Evolutionary conservation across 2,888 invertebrate genomes (phyloP).

Genomic region (Diadegma fenestrale): DNA sequence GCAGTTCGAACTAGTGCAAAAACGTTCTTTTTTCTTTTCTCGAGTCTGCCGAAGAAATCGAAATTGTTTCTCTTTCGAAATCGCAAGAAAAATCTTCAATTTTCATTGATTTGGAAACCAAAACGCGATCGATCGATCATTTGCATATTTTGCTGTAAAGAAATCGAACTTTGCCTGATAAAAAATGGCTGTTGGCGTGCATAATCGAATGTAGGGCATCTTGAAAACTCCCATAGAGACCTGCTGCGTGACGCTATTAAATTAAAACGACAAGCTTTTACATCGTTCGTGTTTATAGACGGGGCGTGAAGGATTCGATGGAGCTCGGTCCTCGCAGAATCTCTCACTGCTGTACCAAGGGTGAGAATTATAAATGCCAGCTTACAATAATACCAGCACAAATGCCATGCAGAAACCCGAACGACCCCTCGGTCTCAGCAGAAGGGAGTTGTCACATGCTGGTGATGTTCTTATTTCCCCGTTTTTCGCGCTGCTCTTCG

Average conservation of each 20-base stretch:
- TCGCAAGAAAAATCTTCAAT: too few species aligned
- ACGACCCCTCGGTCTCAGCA: constrained; percentile 39
- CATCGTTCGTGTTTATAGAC: constrained; percentile 46
- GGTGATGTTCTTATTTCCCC: constrained; percentile 12
- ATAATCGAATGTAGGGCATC: neutral
- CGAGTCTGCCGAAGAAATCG: neutral
- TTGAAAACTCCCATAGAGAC: constrained; percentile 11
- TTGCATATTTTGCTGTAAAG: neutral
- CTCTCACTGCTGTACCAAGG: constrained; percentile 51
- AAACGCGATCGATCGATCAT: neutral
- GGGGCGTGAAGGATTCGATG: constrained; percentile 54
- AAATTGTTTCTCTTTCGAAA: neutral
- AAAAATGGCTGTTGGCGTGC: neutral
- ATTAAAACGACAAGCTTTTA: constrained; percentile 76
- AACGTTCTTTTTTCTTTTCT: neutral
- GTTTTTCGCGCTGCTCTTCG: neutral
- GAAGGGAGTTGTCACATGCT: constrained; percentile 46
- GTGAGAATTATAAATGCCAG: constrained; percentile 81
- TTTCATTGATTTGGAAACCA: too few species aligned
- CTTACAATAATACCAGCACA: constrained; percentile 82
- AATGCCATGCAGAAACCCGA: constrained; percentile 81
- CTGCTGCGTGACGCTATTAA: constrained; percentile 71
- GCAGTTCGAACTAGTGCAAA: neutral
- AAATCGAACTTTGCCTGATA: neutral
- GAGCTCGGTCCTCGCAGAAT: constrained; percentile 25